Evolutionary conservation across 1,140 invertebrate genomes (phyloP), one percentile per base, ranked within the genome.

Genomic region (Panulirus ornatus): DNA sequence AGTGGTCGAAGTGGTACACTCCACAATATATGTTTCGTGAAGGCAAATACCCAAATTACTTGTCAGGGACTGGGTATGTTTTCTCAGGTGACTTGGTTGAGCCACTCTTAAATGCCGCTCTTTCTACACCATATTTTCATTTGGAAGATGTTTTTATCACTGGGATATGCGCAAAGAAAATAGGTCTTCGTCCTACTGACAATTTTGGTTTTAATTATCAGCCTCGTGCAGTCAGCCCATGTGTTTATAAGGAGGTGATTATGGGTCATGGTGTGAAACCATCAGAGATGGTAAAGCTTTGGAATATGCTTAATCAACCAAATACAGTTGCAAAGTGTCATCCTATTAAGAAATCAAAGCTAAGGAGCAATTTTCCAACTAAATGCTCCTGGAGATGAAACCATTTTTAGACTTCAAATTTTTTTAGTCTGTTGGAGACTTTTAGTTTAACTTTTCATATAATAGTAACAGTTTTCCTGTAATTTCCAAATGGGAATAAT

Each of bases 131-230:
- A 3, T 85, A 93, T 51, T 92, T 94, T 81, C 93, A 93, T 47
- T 84, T 94, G 34, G 97, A 98, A 93, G 97, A 98, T 93, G 96
- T 98, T 75, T 98, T 96, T 93, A 95, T 98, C 22, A 98, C 97
- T 8, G 97, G 97, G 63, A 92, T 93, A 54, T 94, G 87, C 76
- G 93, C 93, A 1, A 84, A 76, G 30, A 86, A 73, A n/a, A 70
- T 92, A 14, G 90, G 91, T 36, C 73, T 93, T 22, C 66, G 63
- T 34, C 92, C 92, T 22, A 44, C 73, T 38, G 92, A 93, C 71
- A 94, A 96, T 93, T 93, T 94, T n/a, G 95, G 95, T 16, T 96
- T 96, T 91, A 95, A 95, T 88, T 96, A 96, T 92, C 90, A 94
- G 30, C 94, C 94, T 79, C 93, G 95, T 30, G 84, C 83, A 5